Conservation (phyloP, 2,888 invertebrate species). For the Eristalis intricaria region DNA sequence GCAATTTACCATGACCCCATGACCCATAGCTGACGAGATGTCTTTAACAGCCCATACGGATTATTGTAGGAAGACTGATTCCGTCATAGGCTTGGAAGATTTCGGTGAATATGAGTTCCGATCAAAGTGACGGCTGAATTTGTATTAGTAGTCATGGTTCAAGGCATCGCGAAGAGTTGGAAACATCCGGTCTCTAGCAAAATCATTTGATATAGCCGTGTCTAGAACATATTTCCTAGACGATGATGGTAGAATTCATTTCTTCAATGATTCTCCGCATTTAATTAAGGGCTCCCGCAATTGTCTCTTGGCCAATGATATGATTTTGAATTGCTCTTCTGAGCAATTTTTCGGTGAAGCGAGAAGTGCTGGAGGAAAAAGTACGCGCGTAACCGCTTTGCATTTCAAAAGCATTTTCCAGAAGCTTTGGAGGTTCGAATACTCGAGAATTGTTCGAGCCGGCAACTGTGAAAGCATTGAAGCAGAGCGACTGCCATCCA, state of each 20-base stretch:
- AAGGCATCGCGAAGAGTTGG: slow-evolving; percentile 8
- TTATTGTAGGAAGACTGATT: background rate
- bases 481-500: background rate
- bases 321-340: background rate
- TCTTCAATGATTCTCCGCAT: background rate
- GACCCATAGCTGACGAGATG: slow-evolving; percentile 19
- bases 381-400: background rate
- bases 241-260: background rate
- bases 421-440: background rate
- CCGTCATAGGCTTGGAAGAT: background rate
- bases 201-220: background rate
- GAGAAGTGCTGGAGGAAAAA: background rate
- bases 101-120: slow-evolving; percentile 1
- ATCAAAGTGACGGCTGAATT: background rate
- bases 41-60: slow-evolving; percentile 1
- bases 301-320: slow-evolving; percentile 6
- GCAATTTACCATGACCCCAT: too few relatives aligned
- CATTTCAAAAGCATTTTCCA: background rate
- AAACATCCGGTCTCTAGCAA: slow-evolving; percentile 23
- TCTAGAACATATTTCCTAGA: background rate
- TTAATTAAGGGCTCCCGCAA: slow-evolving; percentile 38
- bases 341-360: background rate
- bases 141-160: background rate
- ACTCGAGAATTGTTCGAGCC: background rate
- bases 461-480: background rate